A percentile compares a stretch with the other conserved stretches of the same genome.
Conservation (phyloP, 2,888 invertebrate species). For the Stegana nigrithorax region DNA sequence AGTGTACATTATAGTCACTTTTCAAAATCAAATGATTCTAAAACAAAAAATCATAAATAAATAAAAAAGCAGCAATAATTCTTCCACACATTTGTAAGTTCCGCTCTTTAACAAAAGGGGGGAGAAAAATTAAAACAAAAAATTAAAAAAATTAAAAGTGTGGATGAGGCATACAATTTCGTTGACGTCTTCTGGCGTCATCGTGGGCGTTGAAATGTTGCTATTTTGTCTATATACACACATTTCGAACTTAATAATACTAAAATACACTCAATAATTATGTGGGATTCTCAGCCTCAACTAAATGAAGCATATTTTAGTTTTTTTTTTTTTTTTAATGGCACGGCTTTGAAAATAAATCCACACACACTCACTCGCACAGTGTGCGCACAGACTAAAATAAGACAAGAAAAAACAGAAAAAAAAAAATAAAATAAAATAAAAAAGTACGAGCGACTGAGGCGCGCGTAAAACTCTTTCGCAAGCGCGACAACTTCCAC, state of each 20-base stretch:
- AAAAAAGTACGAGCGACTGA: conserved; percentile 27
- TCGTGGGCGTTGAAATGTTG: conserved; percentile 50
- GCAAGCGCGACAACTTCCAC: conserved; percentile 53
- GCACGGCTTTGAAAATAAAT: conserved; percentile 14
- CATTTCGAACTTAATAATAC: neutral
- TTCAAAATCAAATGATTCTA: no score
- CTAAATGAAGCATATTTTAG: conserved; percentile 61
- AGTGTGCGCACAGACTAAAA: neutral
- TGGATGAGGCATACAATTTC: neutral
- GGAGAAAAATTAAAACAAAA: neutral
- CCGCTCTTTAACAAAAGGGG: conserved; percentile 28
- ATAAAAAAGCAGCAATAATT: conserved; percentile 55
- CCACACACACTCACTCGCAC: no score
- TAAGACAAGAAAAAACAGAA: neutral
- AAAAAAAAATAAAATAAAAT: neutral
- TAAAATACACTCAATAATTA: conserved; percentile 52
- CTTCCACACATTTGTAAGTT: conserved; percentile 52
- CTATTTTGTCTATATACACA: conserved; percentile 31
- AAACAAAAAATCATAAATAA: conserved; percentile 54
- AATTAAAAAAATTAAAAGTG: neutral
- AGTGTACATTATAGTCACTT: conserved; percentile 45
- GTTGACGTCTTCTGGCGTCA: conserved; percentile 48
- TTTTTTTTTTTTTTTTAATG: conserved; percentile 35
- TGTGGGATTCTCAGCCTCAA: conserved; percentile 49
- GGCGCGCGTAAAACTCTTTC: conserved; percentile 44